Base-by-base conservation (phyloP, 2,888 invertebrate species). In the Nemapogon koenigi region DNA sequence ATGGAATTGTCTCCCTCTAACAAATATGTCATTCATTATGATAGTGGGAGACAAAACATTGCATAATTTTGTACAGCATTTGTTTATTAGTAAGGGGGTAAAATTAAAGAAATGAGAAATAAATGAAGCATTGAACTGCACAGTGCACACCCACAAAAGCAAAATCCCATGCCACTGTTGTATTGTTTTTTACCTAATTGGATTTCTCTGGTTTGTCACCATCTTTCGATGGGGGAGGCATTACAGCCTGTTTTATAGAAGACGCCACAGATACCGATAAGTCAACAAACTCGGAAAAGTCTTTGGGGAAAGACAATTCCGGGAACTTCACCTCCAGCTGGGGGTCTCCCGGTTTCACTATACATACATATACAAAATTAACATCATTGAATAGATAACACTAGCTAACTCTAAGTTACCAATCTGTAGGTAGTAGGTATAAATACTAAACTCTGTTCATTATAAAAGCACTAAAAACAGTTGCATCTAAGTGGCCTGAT, bases 321-420 rank as follows among this genome's bases (percentile, higher is more conserved):
- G 86, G 84, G 48, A 86, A 72, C 52, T 75, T 73, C 40, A 79
- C 58, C 55, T 85, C 83, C 46, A 84, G 69, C 59, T 85, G 83
- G 38, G 83, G 82, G 51, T 87, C 87, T 38, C 85, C 87, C 19
- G 87, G 86, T 70, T 87, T 87, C 46, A 87, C 87, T 88, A 64
- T 44, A n/a, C 14, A 6, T 4, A 27, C 22, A 22, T n/a, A n/a
- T n/a, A n/a, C n/a, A n/a, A n/a, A n/a, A n/a, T n/a, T n/a, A n/a
- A n/a, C n/a, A n/a, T n/a, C n/a, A 22, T 22, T 8, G 7, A 22
- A 22, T 22, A 7, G 22, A 7, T 7, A 7, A 6, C 6, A 22
- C 8, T 22, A 22, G 8, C 8, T 7, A 22, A 22, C 22, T 22
- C 6, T 22, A 22, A 8, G 8, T 8, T 22, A 22, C 6, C 6